Base-by-base conservation (phyloP, 2,888 invertebrate genomes). In the Anthophora plumipes region DNA sequence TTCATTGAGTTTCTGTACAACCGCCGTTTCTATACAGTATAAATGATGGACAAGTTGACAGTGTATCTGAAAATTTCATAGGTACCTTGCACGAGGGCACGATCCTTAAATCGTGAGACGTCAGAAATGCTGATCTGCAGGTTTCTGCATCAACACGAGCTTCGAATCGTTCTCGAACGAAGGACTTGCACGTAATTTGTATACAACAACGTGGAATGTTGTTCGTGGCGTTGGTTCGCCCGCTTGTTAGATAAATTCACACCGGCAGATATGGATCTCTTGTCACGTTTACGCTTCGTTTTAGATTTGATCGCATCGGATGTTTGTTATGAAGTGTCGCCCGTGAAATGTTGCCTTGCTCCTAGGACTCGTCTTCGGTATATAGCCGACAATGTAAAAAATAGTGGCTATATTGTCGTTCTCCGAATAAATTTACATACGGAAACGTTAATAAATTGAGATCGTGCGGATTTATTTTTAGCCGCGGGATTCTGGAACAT, bases 141-240 rank as follows among this genome's bases (percentile, higher is more conserved):
- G 25, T 48, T 73, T 43, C 60, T 37, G 2, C 37, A 17, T 5
- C 5, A 6, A 8, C 12, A 14, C 6, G 20, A 22, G n/a, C 4
- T n/a, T n/a, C 20, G 8, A 17, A 61, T 61, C n/a, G 5, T 1
- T 31, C 14, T 4, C 14, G 17, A 20, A n/a, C 25, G 1, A 7
- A n/a, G 1, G 39, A 17, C 25, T 41, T 17, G 25, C 46, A 0
- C 31, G 46, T 37, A 22, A 57, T 66, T 57, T 48, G 67, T 57
- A n/a, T 39, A 59, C 57, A 57, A 55, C 57, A 39, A 50, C 41
- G 14, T 0, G 67, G 57, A 57, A 73, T 41, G 48, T 41, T 25
- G 48, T 41, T 48, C 25, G 8, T n/a, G 14, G 20, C 20, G 46
- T 0, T 14, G 41, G 39, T 7, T 39, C 25, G 14, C 43, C 3